These are phyloP conservation scores for Garrulus glandarius DNA, from an alignment of 2,797 vertebrate species.

Conservation along the genomic window DNA sequence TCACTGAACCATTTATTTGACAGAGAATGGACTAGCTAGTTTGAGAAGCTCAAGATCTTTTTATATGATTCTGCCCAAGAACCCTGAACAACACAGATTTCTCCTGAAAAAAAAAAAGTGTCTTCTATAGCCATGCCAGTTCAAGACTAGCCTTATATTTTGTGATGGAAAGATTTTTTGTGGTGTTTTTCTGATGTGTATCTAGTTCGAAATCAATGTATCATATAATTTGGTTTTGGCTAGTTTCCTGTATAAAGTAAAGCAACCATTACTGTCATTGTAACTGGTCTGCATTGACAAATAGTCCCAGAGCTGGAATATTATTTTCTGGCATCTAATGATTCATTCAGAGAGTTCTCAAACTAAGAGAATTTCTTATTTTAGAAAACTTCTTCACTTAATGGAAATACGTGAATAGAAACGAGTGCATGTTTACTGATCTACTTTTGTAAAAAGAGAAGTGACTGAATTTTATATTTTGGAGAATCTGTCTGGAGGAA, in stretches of 20 bases:
- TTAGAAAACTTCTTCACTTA: background rate
- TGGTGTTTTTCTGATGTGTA: background rate
- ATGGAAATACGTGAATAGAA: background rate
- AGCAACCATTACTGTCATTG: background rate
- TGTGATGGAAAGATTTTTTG: background rate
- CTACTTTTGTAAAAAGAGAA: background rate
- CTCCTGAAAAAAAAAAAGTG: background rate
- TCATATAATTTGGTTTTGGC: background rate
- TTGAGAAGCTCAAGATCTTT: background rate
- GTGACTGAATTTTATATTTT: background rate
- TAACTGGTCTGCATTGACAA: background rate
- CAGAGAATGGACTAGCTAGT: background rate
- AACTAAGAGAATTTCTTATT: background rate
- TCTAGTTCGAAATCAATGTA: background rate
- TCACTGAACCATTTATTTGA: background rate
- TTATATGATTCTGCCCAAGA: background rate
- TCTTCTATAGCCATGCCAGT: background rate
- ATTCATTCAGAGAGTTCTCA: background rate
- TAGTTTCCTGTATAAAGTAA: background rate
- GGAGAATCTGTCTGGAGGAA: background rate
- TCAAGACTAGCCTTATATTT: background rate
- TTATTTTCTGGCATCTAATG: background rate
- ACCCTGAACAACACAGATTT: background rate
- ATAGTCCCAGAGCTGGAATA: background rate
- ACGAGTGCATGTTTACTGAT: background rate